Percentiles rank a stretch among this genome's conserved stretches.
These are phyloP conservation scores for Sycophaga agraensis DNA, from an alignment of 1,140 invertebrate genomes.

Conservation along the genomic window DNA sequence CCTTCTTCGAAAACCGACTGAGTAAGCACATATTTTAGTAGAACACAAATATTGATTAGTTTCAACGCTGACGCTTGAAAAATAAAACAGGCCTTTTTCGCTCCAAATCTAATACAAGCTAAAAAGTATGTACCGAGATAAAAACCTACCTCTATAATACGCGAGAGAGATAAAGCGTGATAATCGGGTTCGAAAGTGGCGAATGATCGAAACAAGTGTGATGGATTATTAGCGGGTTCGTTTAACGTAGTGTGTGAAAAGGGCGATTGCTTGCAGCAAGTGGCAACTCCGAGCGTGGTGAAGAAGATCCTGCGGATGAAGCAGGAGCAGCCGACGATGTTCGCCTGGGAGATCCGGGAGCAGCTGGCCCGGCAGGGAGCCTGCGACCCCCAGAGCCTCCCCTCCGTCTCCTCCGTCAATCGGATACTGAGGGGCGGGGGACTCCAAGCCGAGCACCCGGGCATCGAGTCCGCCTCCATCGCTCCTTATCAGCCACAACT, in stretches of 20 bases:
- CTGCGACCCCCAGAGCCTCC: slow-evolving; percentile 83
- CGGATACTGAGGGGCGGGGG: slow-evolving; percentile 87
- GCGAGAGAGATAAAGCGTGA: not conserved
- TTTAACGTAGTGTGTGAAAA: too few relatives aligned
- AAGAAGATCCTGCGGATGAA: slow-evolving; percentile 89
- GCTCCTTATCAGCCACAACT: slow-evolving; percentile 37
- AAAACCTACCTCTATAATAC: too few relatives aligned
- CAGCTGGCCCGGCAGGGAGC: slow-evolving; percentile 79
- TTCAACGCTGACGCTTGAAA: too few relatives aligned
- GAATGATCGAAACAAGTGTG: slow-evolving; percentile 14
- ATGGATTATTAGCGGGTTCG: slow-evolving; percentile 29
- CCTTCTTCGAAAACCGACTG: too few relatives aligned
- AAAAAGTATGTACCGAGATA: too few relatives aligned
- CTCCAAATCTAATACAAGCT: too few relatives aligned
- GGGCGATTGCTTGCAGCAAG: slow-evolving; percentile 71
- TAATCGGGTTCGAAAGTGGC: not conserved
- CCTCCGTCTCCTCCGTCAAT: slow-evolving; percentile 93
- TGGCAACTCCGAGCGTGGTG: slow-evolving; percentile 88
- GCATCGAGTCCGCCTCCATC: slow-evolving; percentile 39
- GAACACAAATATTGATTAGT: too few relatives aligned
- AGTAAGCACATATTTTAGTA: too few relatives aligned
- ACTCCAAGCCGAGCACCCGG: slow-evolving; percentile 48
- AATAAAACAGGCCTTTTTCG: too few relatives aligned
- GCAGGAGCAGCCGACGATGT: slow-evolving; percentile 89
- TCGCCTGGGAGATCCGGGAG: slow-evolving; percentile 91